These are phyloP conservation scores for Gallinago stenura DNA, from an alignment of 2,797 vertebrate species.

Conservation along the genomic window DNA sequence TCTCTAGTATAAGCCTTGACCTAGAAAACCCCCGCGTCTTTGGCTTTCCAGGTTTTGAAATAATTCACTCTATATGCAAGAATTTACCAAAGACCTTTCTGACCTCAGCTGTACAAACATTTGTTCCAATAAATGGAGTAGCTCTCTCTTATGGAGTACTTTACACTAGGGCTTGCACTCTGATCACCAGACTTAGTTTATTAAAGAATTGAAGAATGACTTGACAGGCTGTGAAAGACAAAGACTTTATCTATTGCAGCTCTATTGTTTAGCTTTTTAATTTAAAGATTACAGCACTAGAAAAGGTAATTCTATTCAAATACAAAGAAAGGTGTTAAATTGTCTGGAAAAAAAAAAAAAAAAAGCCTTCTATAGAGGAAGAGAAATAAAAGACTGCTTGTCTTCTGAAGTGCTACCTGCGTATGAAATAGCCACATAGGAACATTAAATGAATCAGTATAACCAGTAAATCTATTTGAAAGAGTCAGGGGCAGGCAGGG, in stretches of 20 bases:
- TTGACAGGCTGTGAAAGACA: slow-evolving; percentile 17
- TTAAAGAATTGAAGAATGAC: slow-evolving; percentile 2
- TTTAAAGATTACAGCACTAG: slow-evolving; percentile 16
- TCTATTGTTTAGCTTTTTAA: slow-evolving; percentile 45
- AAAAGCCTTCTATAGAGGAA: slow-evolving; percentile 3
- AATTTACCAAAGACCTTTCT: not conserved
- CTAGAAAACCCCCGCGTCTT: not conserved
- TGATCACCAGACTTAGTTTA: not conserved
- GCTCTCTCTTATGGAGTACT: not conserved
- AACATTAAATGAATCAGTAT: slow-evolving; percentile 55
- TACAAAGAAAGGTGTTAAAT: slow-evolving; percentile 49
- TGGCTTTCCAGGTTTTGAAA: slow-evolving; percentile 5
- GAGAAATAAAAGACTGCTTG: not conserved
- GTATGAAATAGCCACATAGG: slow-evolving; percentile 31
- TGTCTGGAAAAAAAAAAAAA: not conserved
- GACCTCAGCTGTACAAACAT: not conserved
- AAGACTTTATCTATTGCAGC: slow-evolving; percentile 14
- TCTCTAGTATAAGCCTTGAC: not conserved
- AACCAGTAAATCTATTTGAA: slow-evolving; percentile 39
- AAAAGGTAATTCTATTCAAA: slow-evolving; percentile 61
- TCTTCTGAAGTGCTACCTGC: slow-evolving; percentile 50
- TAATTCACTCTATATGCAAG: not conserved
- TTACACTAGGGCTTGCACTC: not conserved
- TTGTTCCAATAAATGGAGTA: not conserved
- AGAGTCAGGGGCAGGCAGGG: not conserved